These are phyloP conservation scores for Plecturocebus donacophilus DNA, from an alignment of 2,113 vertebrate genomes.

Conservation along the genomic window DNA sequence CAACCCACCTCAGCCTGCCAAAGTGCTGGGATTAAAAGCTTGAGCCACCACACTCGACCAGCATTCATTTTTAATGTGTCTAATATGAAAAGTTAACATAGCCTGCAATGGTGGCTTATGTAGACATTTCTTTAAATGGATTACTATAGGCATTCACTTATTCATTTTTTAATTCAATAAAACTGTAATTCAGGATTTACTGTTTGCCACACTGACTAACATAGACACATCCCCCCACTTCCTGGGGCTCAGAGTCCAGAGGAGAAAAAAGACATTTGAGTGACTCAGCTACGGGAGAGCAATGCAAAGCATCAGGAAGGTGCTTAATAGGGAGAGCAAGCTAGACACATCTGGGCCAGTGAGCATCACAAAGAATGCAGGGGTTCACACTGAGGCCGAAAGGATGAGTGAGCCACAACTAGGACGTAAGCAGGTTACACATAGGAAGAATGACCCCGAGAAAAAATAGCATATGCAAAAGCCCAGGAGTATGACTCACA, in stretches of 20 bases:
- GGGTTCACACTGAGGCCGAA: fast-evolving
- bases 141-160: neutral
- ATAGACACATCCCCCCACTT: neutral
- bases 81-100: neutral
- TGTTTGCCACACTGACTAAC: fast-evolving
- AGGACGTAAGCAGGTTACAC: neutral
- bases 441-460: neutral
- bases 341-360: fast-evolving
- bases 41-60: no score
- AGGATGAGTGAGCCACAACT: fast-evolving
- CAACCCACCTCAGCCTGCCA: no score
- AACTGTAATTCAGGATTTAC: neutral
- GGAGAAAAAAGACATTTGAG: neutral
- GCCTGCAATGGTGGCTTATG: no score
- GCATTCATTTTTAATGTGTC: neutral
- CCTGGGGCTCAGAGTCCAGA: neutral
- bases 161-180: neutral
- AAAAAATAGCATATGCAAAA: neutral
- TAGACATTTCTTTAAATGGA: neutral
- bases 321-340: fast-evolving
- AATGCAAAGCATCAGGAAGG: no score
- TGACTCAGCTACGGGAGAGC: neutral
- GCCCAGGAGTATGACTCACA: neutral
- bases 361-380: fast-evolving
- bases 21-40: no score